Conservation (phyloP, 2,797 vertebrate species). For the Chromis chromis region DNA sequence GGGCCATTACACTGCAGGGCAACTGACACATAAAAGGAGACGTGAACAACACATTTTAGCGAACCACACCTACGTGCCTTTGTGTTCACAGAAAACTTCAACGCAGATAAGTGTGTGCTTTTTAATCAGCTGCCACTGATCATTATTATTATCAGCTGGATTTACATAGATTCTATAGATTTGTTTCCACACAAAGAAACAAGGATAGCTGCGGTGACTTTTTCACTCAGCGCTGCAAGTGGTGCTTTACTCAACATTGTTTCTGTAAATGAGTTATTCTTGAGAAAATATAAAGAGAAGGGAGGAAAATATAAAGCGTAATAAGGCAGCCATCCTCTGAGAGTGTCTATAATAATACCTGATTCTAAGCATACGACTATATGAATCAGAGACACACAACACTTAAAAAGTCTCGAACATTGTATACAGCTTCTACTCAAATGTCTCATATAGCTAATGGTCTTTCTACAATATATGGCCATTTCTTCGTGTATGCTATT, state of each 20-base stretch:
- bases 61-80: background rate
- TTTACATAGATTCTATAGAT: background rate
- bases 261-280: background rate
- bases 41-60: conserved; percentile 1
- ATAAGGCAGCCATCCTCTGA: background rate
- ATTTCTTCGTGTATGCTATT: background rate
- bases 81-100: background rate
- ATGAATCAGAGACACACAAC: background rate
- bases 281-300: background rate
- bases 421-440: too few species aligned
- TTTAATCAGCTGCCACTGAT: background rate
- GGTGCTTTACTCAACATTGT: conserved; percentile 5
- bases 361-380: background rate
- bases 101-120: conserved; percentile 5
- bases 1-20: conserved; percentile 7
- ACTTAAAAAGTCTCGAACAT: background rate
- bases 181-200: background rate
- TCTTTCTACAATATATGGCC: too few species aligned
- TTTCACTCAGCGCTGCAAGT: background rate
- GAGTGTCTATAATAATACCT: background rate
- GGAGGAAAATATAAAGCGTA: background rate
- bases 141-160: background rate
- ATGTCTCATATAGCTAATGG: too few species aligned
- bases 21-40: conserved; percentile 15
- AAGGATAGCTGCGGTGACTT: background rate